phyloP scores from a whole-genome alignment of 2,888 invertebrate species.

The Oligia fasciuncula region DNA sequence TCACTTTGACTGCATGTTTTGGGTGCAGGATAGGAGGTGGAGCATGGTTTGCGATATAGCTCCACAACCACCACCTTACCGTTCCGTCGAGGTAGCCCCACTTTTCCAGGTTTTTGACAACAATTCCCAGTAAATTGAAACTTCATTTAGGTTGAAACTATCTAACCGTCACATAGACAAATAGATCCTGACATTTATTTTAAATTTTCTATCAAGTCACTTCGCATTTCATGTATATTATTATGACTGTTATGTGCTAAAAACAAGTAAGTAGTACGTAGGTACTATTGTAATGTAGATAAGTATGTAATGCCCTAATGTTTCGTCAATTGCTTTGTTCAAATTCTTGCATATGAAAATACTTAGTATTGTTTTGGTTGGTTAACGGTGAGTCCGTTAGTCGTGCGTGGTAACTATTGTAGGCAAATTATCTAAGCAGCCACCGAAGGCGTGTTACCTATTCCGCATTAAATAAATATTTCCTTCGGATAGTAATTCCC shows the following conservation, averaged over 20 bases:
- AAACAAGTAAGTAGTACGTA: not conserved
- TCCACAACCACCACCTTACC: not conserved
- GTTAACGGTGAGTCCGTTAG: not conserved
- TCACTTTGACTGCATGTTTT: not conserved
- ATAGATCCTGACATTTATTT: not conserved
- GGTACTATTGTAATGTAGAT: constrained; percentile 11
- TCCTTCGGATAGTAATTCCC: not conserved
- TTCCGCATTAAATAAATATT: not conserved
- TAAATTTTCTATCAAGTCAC: not conserved
- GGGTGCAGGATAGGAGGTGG: not conserved
- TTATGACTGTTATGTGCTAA: not conserved
- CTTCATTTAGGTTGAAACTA: not conserved
- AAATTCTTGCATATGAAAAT: constrained; percentile 27
- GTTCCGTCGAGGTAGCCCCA: not conserved
- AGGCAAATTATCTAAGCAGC: constrained; percentile 35
- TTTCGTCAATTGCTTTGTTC: constrained; percentile 26
- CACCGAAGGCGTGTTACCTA: constrained; percentile 2
- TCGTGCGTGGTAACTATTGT: constrained; percentile 19
- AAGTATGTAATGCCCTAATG: constrained; percentile 20
- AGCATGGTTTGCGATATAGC: too few species aligned
- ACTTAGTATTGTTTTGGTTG: constrained; percentile 30
- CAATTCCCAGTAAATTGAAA: not conserved
- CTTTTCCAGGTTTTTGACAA: not conserved
- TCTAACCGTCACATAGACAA: not conserved
- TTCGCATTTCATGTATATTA: not conserved